Evolutionary conservation across 2,888 invertebrate genomes (phyloP).

Genomic region (Amblyjoppa proteus): DNA sequence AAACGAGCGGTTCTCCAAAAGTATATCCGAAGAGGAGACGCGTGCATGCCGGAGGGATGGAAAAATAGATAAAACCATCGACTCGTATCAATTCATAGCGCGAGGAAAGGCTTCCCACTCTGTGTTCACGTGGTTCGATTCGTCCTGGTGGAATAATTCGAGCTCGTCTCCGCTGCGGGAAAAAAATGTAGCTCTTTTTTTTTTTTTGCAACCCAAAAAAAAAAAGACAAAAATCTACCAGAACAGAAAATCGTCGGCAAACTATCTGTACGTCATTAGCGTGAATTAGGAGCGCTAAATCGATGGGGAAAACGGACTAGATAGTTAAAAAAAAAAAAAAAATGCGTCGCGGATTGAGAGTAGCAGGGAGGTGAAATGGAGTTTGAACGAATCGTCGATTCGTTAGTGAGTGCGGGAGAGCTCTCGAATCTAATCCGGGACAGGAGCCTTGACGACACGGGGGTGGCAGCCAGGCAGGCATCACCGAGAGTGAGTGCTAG

Average conservation of each 20-base stretch:
- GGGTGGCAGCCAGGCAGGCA: constrained; percentile 69
- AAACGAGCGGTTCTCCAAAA: constrained; percentile 64
- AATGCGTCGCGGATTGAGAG: constrained; percentile 25
- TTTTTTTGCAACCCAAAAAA: not conserved
- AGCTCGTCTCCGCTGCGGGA: not conserved
- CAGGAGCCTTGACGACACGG: constrained; percentile 62
- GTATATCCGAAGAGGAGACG: constrained; percentile 60
- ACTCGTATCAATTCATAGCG: constrained; percentile 69
- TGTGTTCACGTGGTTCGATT: constrained; percentile 54
- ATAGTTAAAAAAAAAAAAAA: constrained; percentile 31
- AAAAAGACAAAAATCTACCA: not conserved
- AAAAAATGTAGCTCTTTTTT: not conserved
- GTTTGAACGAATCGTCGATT: constrained; percentile 68
- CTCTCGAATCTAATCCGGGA: constrained; percentile 65
- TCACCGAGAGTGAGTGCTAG: constrained; percentile 55
- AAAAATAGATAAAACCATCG: constrained; percentile 76
- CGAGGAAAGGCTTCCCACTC: constrained; percentile 32
- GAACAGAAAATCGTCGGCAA: constrained; percentile 1
- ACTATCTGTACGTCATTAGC: constrained; percentile 37
- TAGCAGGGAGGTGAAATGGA: constrained; percentile 59
- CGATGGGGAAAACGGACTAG: constrained; percentile 20
- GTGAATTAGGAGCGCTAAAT: constrained; percentile 27
- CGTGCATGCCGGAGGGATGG: constrained; percentile 64
- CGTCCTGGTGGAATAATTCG: constrained; percentile 44
- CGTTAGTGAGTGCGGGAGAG: constrained; percentile 61